These are phyloP conservation scores for Orycteropus afer DNA, from an alignment of 2,113 vertebrate genomes.

Conservation along the genomic window DNA sequence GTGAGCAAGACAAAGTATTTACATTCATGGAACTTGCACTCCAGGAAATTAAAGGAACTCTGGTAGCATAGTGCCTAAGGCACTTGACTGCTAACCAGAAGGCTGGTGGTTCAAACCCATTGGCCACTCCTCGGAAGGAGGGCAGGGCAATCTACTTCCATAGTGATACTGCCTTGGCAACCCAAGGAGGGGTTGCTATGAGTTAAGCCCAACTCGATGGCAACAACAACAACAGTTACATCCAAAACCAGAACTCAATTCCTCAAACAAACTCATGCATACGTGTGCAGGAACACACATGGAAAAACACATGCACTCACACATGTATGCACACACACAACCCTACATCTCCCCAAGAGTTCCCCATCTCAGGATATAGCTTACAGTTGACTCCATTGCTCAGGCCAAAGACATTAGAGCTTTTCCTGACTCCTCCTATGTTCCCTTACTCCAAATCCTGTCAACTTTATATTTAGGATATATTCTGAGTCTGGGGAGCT, in stretches of 20 bases:
- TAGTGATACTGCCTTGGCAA: no score
- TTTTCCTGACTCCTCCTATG: not conserved
- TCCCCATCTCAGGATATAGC: not conserved
- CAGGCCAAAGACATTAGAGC: not conserved
- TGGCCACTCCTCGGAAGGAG: no score
- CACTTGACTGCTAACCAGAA: no score
- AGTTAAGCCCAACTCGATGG: no score
- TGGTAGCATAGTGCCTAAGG: no score
- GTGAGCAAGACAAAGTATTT: not conserved
- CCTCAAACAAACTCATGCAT: not conserved
- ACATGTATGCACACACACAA: not conserved
- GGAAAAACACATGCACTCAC: not conserved
- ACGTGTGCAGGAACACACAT: fast-evolving
- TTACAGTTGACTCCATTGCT: not conserved
- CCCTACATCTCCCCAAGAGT: not conserved
- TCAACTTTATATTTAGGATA: not conserved
- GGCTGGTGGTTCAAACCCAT: no score
- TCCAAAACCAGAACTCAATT: not conserved
- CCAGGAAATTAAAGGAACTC: not conserved
- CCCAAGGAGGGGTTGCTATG: no score
- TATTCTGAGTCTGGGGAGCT: no score
- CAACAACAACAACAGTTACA: no score
- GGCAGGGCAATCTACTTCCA: no score
- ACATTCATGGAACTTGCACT: not conserved
- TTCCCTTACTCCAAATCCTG: not conserved